Evolutionary conservation across 2,888 invertebrate species (phyloP), one percentile per base, ranked within the genome.

Genomic region (Synanthedon vespiformis): DNA sequence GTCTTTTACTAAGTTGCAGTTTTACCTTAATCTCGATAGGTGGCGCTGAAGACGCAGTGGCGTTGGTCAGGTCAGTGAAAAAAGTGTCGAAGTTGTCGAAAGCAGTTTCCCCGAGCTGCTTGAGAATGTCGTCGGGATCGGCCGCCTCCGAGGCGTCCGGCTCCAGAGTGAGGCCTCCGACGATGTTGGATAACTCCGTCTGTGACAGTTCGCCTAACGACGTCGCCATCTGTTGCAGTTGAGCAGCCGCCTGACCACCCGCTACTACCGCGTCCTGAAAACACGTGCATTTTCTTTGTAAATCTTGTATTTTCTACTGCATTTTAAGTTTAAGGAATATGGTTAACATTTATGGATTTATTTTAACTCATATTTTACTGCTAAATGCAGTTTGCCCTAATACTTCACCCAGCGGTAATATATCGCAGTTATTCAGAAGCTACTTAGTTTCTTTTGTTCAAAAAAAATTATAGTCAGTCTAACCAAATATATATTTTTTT

Each of bases 1-100:
- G 27, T 8, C 27, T 27, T 1, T 27, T 8, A n/a, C n/a, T n/a
- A 49, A 34, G 8, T 34, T 34, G 27, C 10, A 34, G 34, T 34
- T 75, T 72, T 73, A 92, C 93, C 90, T 93, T 93, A 68, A 93
- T 92, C 74, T 92, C 92, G 62, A 91, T 73, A 57, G 83, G 85
- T 51, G 85, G 86, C 53, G 73, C 82, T 51, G 69, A 65, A 58
- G 94, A 92, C 62, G 95, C 95, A 51, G 84, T 85, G 40, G 91
- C 89, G 59, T 89, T 89, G 50, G 93, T 93, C 67, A 94, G 88
- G 75, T 94, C 94, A 56, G 93, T 92, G 64, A 94, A 90, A 70
- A 94, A 91, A 61, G 92, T 93, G 70, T 96, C 96, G 63, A 96
- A 91, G 76, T 90, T 89, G 60, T 96, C 95, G 69, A 96, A 95